Conservation (phyloP, 2,888 invertebrate species). For the Adineta ricciae region DNA sequence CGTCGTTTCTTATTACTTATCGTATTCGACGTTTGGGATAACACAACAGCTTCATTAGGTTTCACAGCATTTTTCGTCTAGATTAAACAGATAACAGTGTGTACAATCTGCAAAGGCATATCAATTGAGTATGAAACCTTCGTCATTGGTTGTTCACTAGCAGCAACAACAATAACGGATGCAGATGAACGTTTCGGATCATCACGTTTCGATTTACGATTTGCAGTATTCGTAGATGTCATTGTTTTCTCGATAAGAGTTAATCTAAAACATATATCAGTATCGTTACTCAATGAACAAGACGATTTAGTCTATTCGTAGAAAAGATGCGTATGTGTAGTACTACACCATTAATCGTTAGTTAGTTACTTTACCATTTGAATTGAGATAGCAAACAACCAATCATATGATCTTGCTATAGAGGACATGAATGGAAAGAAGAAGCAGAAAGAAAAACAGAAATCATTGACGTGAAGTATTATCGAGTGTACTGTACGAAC, state of each 20-base stretch:
- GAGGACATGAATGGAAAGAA: not conserved
- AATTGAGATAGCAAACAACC: not conserved
- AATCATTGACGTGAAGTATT: too few species aligned
- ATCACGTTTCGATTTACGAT: not conserved
- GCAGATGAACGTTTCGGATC: constrained; percentile 14
- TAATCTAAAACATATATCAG: not conserved
- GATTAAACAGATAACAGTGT: not conserved
- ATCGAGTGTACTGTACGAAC: too few species aligned
- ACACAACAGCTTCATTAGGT: not conserved
- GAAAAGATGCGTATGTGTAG: not conserved
- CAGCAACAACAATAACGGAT: not conserved
- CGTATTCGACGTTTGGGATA: constrained; percentile 11
- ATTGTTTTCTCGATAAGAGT: not conserved
- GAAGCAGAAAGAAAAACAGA: too few species aligned
- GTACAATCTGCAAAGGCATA: not conserved
- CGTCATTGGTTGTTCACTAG: not conserved
- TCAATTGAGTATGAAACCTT: not conserved
- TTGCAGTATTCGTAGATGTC: not conserved
- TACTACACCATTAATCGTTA: not conserved
- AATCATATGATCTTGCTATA: not conserved
- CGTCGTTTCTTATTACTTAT: not conserved
- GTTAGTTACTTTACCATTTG: not conserved
- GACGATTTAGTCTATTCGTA: not conserved
- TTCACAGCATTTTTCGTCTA: constrained; percentile 15
- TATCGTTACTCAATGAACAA: not conserved